A percentile compares a stretch with the other conserved stretches of the same genome.
These are phyloP conservation scores for Danio aesculapii DNA, from an alignment of 2,797 vertebrate genomes.

Conservation along the genomic window DNA sequence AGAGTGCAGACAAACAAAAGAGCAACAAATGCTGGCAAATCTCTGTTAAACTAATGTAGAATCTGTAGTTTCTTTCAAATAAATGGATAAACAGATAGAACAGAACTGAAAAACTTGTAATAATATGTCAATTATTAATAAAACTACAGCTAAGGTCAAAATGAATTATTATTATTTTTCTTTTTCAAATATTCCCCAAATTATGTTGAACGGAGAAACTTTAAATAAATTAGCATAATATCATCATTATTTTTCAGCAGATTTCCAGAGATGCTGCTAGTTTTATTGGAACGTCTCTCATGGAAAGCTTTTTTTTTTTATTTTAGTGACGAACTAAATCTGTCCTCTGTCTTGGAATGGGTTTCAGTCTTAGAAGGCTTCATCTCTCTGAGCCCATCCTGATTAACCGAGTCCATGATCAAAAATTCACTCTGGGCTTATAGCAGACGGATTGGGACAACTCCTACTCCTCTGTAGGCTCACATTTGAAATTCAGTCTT, in stretches of 20 bases:
- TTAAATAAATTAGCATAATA: too few species aligned
- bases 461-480: constrained; percentile 31
- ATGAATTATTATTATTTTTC: too few species aligned
- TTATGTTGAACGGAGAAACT: too few species aligned
- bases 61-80: too few species aligned
- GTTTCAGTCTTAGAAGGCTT: not conserved
- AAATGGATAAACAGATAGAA: too few species aligned
- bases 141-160: too few species aligned
- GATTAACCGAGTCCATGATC: constrained; percentile 39
- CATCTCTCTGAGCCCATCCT: constrained; percentile 11
- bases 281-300: not conserved
- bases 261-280: not conserved
- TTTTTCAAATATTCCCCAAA: too few species aligned
- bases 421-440: constrained; percentile 31
- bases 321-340: constrained; percentile 2
- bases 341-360: constrained; percentile 5
- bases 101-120: too few species aligned
- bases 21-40: too few species aligned
- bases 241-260: not conserved
- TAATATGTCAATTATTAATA: too few species aligned
- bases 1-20: too few species aligned
- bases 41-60: too few species aligned
- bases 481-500: constrained; percentile 31
- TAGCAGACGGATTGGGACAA: not conserved
- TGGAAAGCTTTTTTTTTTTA: not conserved